Conservation (phyloP, 1,140 invertebrate species). For the Hylyphantes graminicola region DNA sequence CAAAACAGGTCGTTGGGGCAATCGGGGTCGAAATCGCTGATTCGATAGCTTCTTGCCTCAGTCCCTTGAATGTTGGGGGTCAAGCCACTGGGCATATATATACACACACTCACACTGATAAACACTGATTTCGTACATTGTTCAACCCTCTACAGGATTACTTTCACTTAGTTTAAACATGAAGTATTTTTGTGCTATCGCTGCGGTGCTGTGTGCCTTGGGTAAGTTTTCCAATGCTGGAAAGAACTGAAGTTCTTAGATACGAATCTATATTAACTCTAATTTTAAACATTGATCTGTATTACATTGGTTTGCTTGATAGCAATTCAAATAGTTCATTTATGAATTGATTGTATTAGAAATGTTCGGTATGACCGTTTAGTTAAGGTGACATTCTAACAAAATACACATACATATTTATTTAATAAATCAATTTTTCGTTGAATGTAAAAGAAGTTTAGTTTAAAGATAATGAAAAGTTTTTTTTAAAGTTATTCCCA, state of each 20-base stretch:
- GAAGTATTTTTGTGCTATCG: slow-evolving; percentile 36
- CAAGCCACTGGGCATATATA: slow-evolving; percentile 41
- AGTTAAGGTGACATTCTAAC: too few species aligned
- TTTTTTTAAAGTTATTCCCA: too few species aligned
- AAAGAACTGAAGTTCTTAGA: neutral
- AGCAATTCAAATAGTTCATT: too few species aligned
- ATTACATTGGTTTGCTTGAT: too few species aligned
- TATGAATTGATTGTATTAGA: too few species aligned
- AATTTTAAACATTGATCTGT: too few species aligned
- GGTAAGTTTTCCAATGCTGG: slow-evolving; percentile 29
- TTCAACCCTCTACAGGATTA: slow-evolving; percentile 34
- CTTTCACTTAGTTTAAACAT: neutral
- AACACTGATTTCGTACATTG: slow-evolving; percentile 15
- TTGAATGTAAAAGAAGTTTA: too few species aligned
- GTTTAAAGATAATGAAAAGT: too few species aligned
- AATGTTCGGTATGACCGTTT: too few species aligned
- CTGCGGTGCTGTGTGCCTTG: slow-evolving; percentile 3
- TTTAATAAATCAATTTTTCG: too few species aligned
- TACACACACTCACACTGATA: slow-evolving; percentile 36
- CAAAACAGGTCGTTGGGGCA: slow-evolving; percentile 51
- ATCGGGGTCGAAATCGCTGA: slow-evolving; percentile 58
- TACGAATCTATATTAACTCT: neutral
- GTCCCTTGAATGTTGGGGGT: slow-evolving; percentile 51
- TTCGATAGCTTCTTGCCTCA: slow-evolving; percentile 43
- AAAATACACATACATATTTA: too few species aligned